Base-by-base conservation (phyloP, 2,888 invertebrate genomes). In the Nephrocerus scutellatus region DNA sequence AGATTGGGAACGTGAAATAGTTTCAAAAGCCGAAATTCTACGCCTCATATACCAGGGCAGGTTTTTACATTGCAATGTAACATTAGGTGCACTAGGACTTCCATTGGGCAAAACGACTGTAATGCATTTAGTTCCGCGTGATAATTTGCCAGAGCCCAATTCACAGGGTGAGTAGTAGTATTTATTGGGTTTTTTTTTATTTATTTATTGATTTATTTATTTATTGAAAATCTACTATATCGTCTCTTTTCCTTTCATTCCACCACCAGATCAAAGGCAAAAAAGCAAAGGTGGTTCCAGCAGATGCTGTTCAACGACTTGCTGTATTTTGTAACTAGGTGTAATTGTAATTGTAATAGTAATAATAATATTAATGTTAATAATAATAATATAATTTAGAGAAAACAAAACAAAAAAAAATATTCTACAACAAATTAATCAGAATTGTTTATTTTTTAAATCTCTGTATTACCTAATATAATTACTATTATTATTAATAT, bases 31-130 rank as follows among this genome's bases (percentile, higher is more conserved):
- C 51, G 95, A 96, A 77, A 95, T 98, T 71, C 79, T 98, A 63
- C 84, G 97, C 70, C 83, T 98, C 71, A 98, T 98, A 71, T 98
- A 97, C 76, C 98, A 98, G 77, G 98, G 98, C 56, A 84, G 98
- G 63, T 98, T 97, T 79, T 79, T 97, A 67, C 97, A 97, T 77
- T 96, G 96, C 75, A 96, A 95, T 72, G 97, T 97, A 68, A 96
- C 95, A 63, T 79, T 96, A 68, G 92, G 92, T 68, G 97, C 97
- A 61, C 80, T 98, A 63, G 93, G 95, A 65, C 80, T 98, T 72
- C 91, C 93, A 52, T 80, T 88, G 59, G 96, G 96, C 57, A 95
- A 93, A 74, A 97, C 96, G 63, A 95, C 96, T 66, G 97, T 98
- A 68, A 98, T 98, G 97, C 98, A 98, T 76, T 83, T 98, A 64